Percentiles rank a stretch among this genome's conserved stretches.
These are phyloP conservation scores for Lethenteron reissneri DNA, from an alignment of 2,113 vertebrate species.

Conservation along the genomic window DNA sequence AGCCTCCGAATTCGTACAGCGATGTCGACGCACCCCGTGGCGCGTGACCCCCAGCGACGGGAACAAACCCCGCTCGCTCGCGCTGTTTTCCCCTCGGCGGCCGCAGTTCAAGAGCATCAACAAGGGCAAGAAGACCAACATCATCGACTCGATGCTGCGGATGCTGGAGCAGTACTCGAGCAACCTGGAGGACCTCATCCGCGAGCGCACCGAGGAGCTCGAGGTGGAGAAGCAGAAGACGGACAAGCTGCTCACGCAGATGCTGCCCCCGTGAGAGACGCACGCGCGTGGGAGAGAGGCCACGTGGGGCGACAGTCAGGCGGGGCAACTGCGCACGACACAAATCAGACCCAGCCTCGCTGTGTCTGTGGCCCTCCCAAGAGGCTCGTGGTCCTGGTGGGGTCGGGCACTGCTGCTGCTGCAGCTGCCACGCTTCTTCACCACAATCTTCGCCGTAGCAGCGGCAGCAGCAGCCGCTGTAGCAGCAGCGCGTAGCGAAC, in stretches of 20 bases:
- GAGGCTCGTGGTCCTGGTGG: too few relatives aligned
- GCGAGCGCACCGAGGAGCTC: conserved; percentile 58
- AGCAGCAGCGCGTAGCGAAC: too few relatives aligned
- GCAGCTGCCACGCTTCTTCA: too few relatives aligned
- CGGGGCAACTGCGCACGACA: not conserved
- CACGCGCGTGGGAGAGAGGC: not conserved
- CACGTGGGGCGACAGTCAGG: not conserved
- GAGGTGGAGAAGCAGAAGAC: conserved; percentile 83
- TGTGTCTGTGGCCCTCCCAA: too few relatives aligned
- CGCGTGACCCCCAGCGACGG: too few relatives aligned
- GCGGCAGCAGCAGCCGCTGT: too few relatives aligned
- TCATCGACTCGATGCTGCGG: conserved; percentile 72
- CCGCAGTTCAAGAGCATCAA: conserved; percentile 67
- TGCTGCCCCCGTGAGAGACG: conserved; percentile 48
- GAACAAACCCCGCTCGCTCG: too few relatives aligned
- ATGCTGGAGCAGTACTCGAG: conserved; percentile 90
- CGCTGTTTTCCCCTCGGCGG: not conserved
- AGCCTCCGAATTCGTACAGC: not conserved
- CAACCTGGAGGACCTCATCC: conserved; percentile 68
- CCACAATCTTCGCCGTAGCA: too few relatives aligned
- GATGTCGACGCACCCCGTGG: not conserved
- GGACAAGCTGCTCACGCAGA: conserved; percentile 63
- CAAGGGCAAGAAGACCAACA: conserved; percentile 76
- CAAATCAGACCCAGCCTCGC: not conserved
- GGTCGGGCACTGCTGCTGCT: too few relatives aligned